These are phyloP conservation scores for Bombus consobrinus DNA, from an alignment of 1,140 invertebrate species.

Conservation along the genomic window DNA sequence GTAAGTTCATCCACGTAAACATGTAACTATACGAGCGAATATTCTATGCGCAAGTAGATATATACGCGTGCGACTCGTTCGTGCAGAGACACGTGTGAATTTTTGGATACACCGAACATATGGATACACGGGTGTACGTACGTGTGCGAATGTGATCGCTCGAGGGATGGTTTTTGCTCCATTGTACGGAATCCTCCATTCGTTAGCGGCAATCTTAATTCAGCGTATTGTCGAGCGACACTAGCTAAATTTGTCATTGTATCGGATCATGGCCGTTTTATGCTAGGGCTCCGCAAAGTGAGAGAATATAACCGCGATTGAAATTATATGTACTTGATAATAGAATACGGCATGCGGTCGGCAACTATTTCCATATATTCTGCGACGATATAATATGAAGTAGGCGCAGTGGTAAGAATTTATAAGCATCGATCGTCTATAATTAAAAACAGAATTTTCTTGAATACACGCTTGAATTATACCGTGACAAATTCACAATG, in stretches of 20 bases:
- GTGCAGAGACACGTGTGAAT: slow-evolving; percentile 36
- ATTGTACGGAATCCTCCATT: slow-evolving; percentile 60
- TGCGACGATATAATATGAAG: neutral
- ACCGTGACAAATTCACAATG: no score
- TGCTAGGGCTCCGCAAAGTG: no score
- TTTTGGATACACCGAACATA: slow-evolving; percentile 7
- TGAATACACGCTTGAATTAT: no score
- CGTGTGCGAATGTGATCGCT: slow-evolving; percentile 2
- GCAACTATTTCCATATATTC: no score
- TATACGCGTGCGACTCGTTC: slow-evolving; percentile 20
- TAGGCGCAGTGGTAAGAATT: no score
- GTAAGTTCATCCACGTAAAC: slow-evolving; percentile 51
- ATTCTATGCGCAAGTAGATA: slow-evolving; percentile 17
- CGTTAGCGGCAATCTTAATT: slow-evolving; percentile 70
- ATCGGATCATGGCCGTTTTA: slow-evolving; percentile 65
- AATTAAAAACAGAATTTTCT: no score
- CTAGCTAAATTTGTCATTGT: slow-evolving; percentile 73
- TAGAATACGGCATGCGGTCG: no score
- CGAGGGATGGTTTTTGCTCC: slow-evolving; percentile 41
- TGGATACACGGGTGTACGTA: neutral
- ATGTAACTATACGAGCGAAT: slow-evolving; percentile 40
- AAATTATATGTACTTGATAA: neutral
- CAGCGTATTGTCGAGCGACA: slow-evolving; percentile 75
- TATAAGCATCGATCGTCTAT: no score
- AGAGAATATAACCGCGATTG: neutral